Conservation (phyloP, 2,113 vertebrate species). For the Nymphicus hollandicus region DNA sequence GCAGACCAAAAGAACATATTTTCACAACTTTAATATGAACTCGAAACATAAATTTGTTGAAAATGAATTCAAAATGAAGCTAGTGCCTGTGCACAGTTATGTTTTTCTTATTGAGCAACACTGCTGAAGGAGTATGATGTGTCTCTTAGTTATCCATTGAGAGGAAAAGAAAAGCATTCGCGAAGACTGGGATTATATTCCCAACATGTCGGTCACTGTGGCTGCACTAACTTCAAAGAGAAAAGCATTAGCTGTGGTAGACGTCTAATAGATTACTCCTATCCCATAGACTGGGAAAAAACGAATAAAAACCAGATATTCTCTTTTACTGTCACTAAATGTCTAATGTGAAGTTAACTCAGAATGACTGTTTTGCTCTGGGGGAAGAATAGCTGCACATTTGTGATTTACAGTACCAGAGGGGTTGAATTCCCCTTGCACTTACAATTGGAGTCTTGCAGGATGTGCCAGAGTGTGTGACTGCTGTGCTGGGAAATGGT, state of each 20-base stretch:
- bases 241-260: not conserved
- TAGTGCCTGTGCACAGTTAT: not conserved
- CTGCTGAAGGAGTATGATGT: not conserved
- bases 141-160: not conserved
- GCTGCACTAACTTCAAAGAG: not conserved
- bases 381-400: not conserved
- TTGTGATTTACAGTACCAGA: not conserved
- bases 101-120: not conserved
- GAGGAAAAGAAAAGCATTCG: not conserved
- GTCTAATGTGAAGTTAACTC: constrained; percentile 32
- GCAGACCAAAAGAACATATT: not conserved
- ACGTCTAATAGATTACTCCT: not conserved
- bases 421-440: not conserved
- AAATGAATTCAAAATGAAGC: not conserved
- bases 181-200: not conserved
- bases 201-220: not conserved
- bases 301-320: not conserved
- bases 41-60: not conserved
- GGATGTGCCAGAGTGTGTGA: not conserved
- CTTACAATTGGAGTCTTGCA: not conserved
- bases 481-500: not conserved
- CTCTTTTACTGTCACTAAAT: constrained; percentile 28
- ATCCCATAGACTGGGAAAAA: not conserved
- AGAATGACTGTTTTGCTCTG: constrained; percentile 19
- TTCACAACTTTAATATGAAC: not conserved